Base-by-base conservation (phyloP, 2,113 vertebrate species). In the Dipodomys stephensi region DNA sequence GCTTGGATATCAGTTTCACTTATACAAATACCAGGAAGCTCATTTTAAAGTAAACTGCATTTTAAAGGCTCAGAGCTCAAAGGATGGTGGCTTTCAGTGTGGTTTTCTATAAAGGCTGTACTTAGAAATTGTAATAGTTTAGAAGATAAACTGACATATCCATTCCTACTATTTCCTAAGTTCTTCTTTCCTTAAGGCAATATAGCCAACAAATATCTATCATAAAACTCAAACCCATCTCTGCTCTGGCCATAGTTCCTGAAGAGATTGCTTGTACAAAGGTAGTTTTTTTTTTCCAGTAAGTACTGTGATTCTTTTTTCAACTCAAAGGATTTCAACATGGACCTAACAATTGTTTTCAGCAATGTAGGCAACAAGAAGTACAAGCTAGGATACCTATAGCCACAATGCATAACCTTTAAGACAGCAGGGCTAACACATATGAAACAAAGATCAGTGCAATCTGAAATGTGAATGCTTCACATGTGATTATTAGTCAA, bases 391-490 rank as follows among this genome's bases (percentile, higher is more conserved):
- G 22, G 77, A 13, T 65, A 64, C 22, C 25, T 57, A 35, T 39
- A 22, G 19, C 5, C 88, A 95, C 92, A 77, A 76, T 71, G 88
- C 69, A 76, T 90, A 77, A 88, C 8, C 62, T 94, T 46, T 94
- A 80, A 74, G 13, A 1, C 4, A 81, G 93, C 3, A 46, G 28
- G 12, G 20, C 32, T 87, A 92, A 96, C 84, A 87, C 4, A 69
- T 28, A 79, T 73, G 10, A 83, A 95, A 81, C 6, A 81, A 83
- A 92, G n/a, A 78, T 69, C 4, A 80, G 30, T 73, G 6, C 22
- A 68, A 65, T 82, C 11, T 93, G 74, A 84, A 90, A 90, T 92
- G 53, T 86, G 35, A 79, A 90, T 80, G 25, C n/a, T 94, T 94
- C 57, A 96, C 90, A 88, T 83, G 10, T 81, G 28, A 92, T 62